These are phyloP conservation scores for Penaeus chinensis DNA, from an alignment of 1,140 invertebrate species.

Conservation along the genomic window DNA sequence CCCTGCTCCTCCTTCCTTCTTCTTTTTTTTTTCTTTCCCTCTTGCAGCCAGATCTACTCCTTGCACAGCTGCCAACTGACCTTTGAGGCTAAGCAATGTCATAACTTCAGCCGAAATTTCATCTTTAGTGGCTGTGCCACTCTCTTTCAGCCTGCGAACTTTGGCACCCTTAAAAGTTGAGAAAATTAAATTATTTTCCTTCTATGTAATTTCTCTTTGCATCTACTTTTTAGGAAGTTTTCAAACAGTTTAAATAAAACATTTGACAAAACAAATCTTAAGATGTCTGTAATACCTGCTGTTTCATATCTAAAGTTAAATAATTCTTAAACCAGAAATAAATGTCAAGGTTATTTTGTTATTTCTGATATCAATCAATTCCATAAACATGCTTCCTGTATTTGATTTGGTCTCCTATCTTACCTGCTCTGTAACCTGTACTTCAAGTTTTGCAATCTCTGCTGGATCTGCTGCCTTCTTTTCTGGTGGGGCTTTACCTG, in stretches of 20 bases:
- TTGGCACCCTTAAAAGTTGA: conserved; percentile 19
- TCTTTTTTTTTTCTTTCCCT: conserved; percentile 25
- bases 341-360: too few species aligned
- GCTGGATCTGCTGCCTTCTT: conserved; percentile 34
- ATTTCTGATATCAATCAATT: background rate
- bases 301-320: background rate
- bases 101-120: conserved; percentile 48
- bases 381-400: background rate
- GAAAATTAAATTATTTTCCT: background rate
- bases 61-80: conserved; percentile 37
- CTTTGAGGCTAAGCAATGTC: conserved; percentile 50
- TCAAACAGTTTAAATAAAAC: background rate
- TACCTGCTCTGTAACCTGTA: conserved; percentile 47
- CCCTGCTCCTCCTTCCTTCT: conserved; percentile 21
- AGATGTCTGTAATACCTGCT: background rate
- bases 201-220: too few species aligned
- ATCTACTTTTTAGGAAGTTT: background rate
- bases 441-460: conserved; percentile 34
- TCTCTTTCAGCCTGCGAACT: conserved; percentile 29
- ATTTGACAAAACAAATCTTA: conserved; percentile 1
- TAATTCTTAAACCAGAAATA: background rate
- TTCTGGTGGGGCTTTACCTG: conserved; percentile 15
- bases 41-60: conserved; percentile 5
- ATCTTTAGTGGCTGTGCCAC: conserved; percentile 36
- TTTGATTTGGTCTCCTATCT: background rate